Conservation (phyloP, 2,797 vertebrate genomes). For the Typhlichthys eigenmanni region DNA sequence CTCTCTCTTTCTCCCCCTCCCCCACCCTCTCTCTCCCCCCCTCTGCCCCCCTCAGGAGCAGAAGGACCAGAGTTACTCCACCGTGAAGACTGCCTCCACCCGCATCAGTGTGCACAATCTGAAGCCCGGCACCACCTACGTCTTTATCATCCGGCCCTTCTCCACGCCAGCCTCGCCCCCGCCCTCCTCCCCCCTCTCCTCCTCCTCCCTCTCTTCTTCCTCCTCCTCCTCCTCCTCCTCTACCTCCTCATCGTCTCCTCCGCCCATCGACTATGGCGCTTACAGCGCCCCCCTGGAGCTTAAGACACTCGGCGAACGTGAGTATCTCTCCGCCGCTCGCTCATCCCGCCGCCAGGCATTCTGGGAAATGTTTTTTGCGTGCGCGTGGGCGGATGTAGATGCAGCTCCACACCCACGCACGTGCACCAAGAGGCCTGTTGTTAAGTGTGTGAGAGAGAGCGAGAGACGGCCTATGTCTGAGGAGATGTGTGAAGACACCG, state of each 20-base stretch:
- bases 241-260: slow-evolving; percentile 54
- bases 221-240: slow-evolving; percentile 73
- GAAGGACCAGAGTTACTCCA: slow-evolving; percentile 93
- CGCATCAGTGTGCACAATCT: slow-evolving; percentile 90
- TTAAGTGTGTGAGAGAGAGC: slow-evolving; percentile 8
- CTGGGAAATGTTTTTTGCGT: slow-evolving; percentile 31
- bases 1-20: slow-evolving; percentile 4
- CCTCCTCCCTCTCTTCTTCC: slow-evolving; percentile 77
- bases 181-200: slow-evolving; percentile 68
- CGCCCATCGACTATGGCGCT: slow-evolving; percentile 79
- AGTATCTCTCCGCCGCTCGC: slow-evolving; percentile 58
- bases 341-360: slow-evolving; percentile 26
- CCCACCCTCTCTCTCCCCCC: slow-evolving; percentile 28
- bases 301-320: slow-evolving; percentile 90
- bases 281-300: slow-evolving; percentile 90
- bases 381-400: slow-evolving; percentile 43
- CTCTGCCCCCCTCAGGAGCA: slow-evolving; percentile 80
- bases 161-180: slow-evolving; percentile 67
- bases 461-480: slow-evolving; percentile 37
- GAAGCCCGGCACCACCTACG: slow-evolving; percentile 90
- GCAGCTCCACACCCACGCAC: not conserved
- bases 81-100: slow-evolving; percentile 86
- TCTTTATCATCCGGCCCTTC: slow-evolving; percentile 89
- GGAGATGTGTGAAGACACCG: slow-evolving; percentile 51
- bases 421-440: slow-evolving; percentile 50